These are phyloP conservation scores for Tetramorium parvispinum DNA, from an alignment of 1,140 invertebrate species.

Conservation along the genomic window DNA sequence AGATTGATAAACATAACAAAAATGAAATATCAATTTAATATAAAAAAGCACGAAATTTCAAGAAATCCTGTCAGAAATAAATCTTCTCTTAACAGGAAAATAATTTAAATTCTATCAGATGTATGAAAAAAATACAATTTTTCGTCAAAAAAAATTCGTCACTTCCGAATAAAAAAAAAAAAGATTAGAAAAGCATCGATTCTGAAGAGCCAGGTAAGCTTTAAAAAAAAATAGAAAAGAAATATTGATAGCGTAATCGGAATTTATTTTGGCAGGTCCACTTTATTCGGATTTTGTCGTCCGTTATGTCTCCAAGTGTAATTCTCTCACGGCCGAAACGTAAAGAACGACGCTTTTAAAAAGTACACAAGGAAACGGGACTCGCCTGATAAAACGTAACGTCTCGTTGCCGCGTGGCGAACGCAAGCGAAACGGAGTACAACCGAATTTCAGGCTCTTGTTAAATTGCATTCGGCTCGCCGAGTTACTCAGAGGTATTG, in stretches of 20 bases:
- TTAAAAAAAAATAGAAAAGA: conserved; percentile 32
- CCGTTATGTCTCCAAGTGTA: conserved; percentile 28
- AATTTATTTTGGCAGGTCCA: conserved; percentile 68
- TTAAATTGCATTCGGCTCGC: conserved; percentile 37
- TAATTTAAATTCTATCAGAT: too few relatives aligned
- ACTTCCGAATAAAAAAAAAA: neutral
- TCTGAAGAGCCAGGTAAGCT: conserved; percentile 5
- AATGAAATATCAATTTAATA: too few relatives aligned
- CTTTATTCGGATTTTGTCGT: conserved; percentile 47
- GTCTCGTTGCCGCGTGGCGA: neutral
- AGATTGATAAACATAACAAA: too few relatives aligned
- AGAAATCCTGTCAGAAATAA: too few relatives aligned
- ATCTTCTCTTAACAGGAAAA: too few relatives aligned
- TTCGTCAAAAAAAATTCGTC: neutral
- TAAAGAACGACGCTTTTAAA: conserved; percentile 18
- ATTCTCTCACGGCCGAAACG: conserved; percentile 37
- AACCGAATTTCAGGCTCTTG: neutral
- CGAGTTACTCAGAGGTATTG: conserved; percentile 42
- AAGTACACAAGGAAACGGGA: conserved; percentile 14
- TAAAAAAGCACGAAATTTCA: too few relatives aligned
- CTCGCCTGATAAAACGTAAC: neutral
- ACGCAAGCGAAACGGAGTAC: neutral
- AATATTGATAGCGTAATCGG: conserved; percentile 51
- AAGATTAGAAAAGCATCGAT: neutral
- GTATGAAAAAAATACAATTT: neutral